Evolutionary conservation across 2,113 vertebrate species (phyloP), one percentile per base, ranked within the genome.

Genomic region (Tretioscincus oriximinensis): DNA sequence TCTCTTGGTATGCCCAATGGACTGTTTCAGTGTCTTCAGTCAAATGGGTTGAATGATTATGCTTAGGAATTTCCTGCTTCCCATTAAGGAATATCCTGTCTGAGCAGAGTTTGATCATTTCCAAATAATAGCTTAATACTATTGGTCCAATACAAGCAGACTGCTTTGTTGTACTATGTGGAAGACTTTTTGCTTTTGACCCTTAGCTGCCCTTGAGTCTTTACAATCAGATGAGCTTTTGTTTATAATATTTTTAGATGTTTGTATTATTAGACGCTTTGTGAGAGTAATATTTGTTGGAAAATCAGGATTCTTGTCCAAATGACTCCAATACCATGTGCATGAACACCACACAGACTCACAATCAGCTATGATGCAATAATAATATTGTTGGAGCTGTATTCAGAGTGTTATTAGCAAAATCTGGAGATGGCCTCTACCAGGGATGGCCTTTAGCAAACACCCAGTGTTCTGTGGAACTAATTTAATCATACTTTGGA

Each of bases 21-120:
- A 88, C 83, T 83, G 77, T 82, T 90, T 88, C 85, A 78, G 90
- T 91, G 45, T 86, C 88, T 89, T 89, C 88, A 85, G 84, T 84
- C 86, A 86, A 88, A 88, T 84, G 66, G 72, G 49, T 84, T 81
- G 72, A 65, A 67, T 88, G 88, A 72, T 83, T 90, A 85, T 86
- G 89, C 82, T 14, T 7, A 88, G 88, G 87, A 87, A 91, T 90
- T 90, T 90, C 81, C 90, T 92, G 82, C 85, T 87, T 89, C 73
- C 84, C 88, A 82, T 86, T 88, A 80, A 86, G 54, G 72, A 75
- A 63, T 87, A 35, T 84, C 60, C 29, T 31, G 83, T 47, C 67
- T 28, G 65, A 81, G 31, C 12, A 60, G 78, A 72, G 28, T 72
- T 51, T 85, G 67, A 58, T 58, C 47, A 81, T 35, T 41, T 10